Evolutionary conservation across 2,888 invertebrate genomes (phyloP), one percentile per base, ranked within the genome.

Genomic region (Thecophora atra): DNA sequence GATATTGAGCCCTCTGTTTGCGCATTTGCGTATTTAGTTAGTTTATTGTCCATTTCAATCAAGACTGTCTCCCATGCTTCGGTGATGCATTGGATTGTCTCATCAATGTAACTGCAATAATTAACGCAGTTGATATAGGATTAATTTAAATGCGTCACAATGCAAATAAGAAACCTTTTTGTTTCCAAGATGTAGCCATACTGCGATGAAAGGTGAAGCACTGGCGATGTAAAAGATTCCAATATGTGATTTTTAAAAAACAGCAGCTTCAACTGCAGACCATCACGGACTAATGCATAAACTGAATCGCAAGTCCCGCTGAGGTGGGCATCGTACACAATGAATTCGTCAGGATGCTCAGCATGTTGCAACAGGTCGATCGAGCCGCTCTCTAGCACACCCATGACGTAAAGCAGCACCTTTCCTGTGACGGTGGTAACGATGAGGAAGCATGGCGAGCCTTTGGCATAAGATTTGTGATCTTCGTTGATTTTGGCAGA

Each of bases 1-100:
- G 96, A 94, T 17, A 97, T 92, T 60, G 93, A 92, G 62, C 95
- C 95, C 80, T 92, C 91, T 5, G 92, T 90, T 68, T 93, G 92
- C 73, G 91, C 91, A 74, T 93, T 91, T 15, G 96, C 96, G 88
- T 96, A 97, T 77, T 92, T 92, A 1, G 94, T 91, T 79, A 98
- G 89, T 87, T 98, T 98, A 64, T 94, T 92, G 83, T 98, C 97
- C 92, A 98, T 95, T 88, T 98, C 97, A 58, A 97, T 85, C 51
- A 98, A 88, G 80, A 97, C 95, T 76, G 94, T 96, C 84, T 98
- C 98, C 96, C 97, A 98, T 0, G 96, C 94, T 87, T 97, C 97
- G 52, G 90, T 92, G 76, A 96, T 92, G 8, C 93, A 92, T 77
- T 91, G 90, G 86, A 96, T 92, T 0, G 95, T 94, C 77, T 91